Evolutionary conservation across 2,888 invertebrate species (phyloP).

Genomic region (Koerneria pararmatus): DNA sequence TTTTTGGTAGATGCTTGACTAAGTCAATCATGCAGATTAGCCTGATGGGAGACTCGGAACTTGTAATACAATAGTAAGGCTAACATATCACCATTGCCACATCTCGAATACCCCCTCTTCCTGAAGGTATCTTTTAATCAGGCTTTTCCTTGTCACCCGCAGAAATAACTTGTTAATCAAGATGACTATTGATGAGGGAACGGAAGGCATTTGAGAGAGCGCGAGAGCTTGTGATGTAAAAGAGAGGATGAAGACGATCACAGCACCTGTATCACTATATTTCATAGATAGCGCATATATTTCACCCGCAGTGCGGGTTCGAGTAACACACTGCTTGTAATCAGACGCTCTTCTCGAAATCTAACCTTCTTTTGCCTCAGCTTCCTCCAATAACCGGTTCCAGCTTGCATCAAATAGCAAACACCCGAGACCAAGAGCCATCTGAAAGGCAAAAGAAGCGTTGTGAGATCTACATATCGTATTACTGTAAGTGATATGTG

Average conservation of each 20-base stretch:
- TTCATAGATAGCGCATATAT: neutral
- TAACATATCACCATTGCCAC: too few species aligned
- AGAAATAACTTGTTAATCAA: too few species aligned
- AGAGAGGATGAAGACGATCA: neutral
- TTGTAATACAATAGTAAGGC: too few species aligned
- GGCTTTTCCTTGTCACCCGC: too few species aligned
- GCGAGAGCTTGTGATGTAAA: too few species aligned
- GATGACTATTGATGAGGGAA: too few species aligned
- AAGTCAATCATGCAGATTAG: too few species aligned
- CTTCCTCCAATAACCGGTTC: slow-evolving; percentile 63
- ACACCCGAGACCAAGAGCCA: slow-evolving; percentile 69
- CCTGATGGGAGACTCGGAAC: too few species aligned
- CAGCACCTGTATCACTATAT: neutral
- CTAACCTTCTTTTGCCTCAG: slow-evolving; percentile 39
- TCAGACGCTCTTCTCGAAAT: neutral
- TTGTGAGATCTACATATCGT: neutral
- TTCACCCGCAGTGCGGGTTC: neutral
- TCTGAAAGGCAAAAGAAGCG: slow-evolving; percentile 11
- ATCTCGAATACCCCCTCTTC: too few species aligned
- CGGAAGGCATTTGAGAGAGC: too few species aligned
- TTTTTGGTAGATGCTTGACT: too few species aligned
- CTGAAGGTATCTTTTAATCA: too few species aligned
- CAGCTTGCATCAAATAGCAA: slow-evolving; percentile 70
- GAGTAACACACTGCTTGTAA: neutral
- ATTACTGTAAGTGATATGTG: slow-evolving; percentile 60